phyloP scores from a whole-genome alignment of 2,797 vertebrate genomes.

The Pithecia hirsuta region DNA sequence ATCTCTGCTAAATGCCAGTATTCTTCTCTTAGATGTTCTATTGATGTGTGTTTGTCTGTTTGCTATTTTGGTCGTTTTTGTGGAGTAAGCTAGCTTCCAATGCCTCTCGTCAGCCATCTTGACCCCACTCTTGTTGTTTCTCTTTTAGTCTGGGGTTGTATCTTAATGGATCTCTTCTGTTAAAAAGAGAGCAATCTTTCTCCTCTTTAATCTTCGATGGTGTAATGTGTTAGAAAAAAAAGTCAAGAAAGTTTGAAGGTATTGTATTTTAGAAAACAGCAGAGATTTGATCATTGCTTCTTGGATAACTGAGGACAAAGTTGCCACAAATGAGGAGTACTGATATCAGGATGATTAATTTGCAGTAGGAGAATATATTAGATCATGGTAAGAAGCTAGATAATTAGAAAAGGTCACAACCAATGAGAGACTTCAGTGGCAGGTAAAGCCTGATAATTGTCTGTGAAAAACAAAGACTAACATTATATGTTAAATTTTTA shows the following conservation, averaged over 20 bases:
- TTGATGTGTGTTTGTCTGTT: too few relatives aligned
- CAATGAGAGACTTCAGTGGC: background rate
- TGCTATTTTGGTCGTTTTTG: too few relatives aligned
- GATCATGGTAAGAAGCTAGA: background rate
- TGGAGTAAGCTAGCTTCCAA: too few relatives aligned
- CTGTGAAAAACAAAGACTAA: constrained; percentile 7
- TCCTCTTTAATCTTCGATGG: background rate
- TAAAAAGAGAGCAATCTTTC: background rate
- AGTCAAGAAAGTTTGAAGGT: background rate
- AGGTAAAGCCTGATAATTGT: background rate
- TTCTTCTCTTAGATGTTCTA: too few relatives aligned
- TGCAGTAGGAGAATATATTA: background rate
- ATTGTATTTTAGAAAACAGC: background rate
- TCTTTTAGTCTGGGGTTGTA: background rate
- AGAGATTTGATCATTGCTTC: background rate
- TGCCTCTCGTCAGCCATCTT: too few relatives aligned
- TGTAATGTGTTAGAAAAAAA: background rate
- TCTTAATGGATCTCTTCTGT: background rate
- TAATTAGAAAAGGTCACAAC: background rate
- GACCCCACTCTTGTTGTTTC: background rate
- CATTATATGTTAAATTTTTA: background rate
- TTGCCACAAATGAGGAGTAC: background rate
- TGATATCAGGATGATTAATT: background rate
- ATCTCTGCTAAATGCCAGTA: too few relatives aligned
- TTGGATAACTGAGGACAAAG: background rate